Evolutionary conservation across 53 echinoderm and acorn worm species (phyloP).

Genomic region (Echinometra lucunter): DNA sequence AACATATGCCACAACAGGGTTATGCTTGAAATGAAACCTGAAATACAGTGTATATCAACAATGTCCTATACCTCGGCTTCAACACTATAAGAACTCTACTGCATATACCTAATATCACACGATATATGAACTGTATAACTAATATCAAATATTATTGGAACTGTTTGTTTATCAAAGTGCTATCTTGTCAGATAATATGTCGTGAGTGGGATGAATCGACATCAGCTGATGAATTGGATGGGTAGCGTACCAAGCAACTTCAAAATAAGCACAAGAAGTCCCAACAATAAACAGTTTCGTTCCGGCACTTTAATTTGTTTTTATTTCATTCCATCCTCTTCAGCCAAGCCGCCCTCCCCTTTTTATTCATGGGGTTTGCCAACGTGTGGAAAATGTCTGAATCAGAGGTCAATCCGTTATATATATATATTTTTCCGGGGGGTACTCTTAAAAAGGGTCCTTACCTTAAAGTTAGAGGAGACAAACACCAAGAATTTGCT

Average conservation of each 20-base stretch:
- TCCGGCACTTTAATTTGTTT: conserved; percentile 30
- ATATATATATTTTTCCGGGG: too few species aligned
- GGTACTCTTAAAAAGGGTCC: too few species aligned
- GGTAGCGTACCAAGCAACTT: neutral
- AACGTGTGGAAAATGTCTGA: neutral
- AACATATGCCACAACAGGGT: neutral
- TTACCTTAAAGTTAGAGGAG: too few species aligned
- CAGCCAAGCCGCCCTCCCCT: neutral
- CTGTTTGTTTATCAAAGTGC: neutral
- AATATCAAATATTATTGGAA: neutral
- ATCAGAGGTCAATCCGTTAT: too few species aligned
- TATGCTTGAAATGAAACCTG: neutral
- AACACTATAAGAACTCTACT: neutral
- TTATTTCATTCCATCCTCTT: neutral
- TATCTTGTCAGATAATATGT: neutral
- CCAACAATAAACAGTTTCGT: conserved; percentile 17
- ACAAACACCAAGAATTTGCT: too few species aligned
- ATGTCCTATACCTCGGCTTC: neutral
- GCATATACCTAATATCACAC: too few species aligned
- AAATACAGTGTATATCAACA: neutral
- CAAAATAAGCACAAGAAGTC: neutral
- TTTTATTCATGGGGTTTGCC: neutral
- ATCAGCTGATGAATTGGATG: conserved; percentile 4
- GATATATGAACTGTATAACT: neutral
- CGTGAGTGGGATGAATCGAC: neutral